phyloP scores from a whole-genome alignment of 2,888 invertebrate species.

The Escarpia spicata region DNA sequence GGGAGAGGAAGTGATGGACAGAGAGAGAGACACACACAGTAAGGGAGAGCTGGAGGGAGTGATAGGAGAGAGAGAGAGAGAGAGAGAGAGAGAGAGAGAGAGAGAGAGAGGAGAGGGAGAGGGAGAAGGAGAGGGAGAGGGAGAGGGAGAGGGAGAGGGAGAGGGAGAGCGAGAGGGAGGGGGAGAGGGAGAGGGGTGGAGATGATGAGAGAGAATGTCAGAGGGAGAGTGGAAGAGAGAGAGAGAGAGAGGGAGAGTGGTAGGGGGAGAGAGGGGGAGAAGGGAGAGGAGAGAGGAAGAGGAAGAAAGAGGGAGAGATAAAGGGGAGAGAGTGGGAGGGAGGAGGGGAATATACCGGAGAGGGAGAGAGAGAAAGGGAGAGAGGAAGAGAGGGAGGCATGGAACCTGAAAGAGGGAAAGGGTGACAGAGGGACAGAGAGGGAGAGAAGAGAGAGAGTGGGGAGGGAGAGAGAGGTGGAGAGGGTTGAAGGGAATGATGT shows the following conservation, averaged over 20 bases:
- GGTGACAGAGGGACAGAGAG: not conserved
- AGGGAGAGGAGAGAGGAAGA: not conserved
- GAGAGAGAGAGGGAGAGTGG: not conserved
- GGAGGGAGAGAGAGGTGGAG: not conserved
- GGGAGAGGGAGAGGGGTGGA: not conserved
- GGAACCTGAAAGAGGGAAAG: not conserved
- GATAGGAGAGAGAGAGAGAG: not conserved
- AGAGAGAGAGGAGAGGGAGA: not conserved
- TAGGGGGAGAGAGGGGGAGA: not conserved
- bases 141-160: not conserved
- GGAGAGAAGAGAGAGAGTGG: not conserved
- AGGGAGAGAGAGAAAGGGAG: not conserved
- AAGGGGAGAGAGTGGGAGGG: not conserved
- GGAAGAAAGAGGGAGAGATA: not conserved
- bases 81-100: not conserved
- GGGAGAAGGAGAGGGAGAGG: not conserved
- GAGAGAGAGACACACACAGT: not conserved
- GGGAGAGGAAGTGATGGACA: not conserved
- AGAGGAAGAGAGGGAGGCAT: not conserved
- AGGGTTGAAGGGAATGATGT: too few species aligned
- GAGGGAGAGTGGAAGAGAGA: not conserved
- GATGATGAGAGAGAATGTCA: not conserved
- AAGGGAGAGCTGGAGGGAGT: not conserved
- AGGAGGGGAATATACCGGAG: not conserved
- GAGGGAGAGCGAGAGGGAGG: not conserved